A percentile compares a stretch with the other conserved stretches of the same genome.
phyloP scores from a whole-genome alignment of 1,140 invertebrate species.

The Lineus longissimus region DNA sequence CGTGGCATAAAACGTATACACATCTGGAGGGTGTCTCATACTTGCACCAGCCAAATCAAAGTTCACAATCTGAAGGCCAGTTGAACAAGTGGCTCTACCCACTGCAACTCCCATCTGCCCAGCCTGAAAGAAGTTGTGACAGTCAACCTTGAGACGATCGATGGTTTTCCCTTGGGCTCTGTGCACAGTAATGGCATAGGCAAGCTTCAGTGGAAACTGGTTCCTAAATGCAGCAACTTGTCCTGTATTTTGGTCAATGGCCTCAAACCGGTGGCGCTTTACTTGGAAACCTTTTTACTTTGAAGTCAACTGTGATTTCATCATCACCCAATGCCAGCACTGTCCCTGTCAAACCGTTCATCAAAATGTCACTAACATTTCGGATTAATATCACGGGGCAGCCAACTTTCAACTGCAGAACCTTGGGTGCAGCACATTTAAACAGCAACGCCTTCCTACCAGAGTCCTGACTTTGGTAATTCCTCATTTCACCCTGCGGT shows the following conservation, averaged over 20 bases:
- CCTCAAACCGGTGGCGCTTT: background rate
- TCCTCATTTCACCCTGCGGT: background rate
- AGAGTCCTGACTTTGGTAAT: conserved; percentile 1
- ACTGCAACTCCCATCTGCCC: conserved; percentile 23
- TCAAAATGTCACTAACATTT: background rate
- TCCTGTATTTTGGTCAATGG: background rate
- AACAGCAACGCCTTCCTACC: background rate
- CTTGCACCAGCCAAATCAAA: too few species aligned
- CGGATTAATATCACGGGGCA: background rate
- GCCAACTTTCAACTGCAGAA: conserved; percentile 2
- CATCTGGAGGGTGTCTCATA: too few species aligned
- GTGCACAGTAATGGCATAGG: conserved; percentile 22
- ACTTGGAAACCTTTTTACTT: background rate
- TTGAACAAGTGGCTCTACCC: conserved; percentile 2
- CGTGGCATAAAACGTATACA: too few species aligned
- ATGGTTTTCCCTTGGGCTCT: conserved; percentile 19
- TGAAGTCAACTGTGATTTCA: background rate
- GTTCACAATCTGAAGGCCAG: too few species aligned
- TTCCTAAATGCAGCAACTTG: conserved; percentile 2
- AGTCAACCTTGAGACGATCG: conserved; percentile 13
- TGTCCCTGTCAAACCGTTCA: conserved; percentile 1
- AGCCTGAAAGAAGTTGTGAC: conserved; percentile 15
- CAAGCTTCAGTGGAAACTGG: conserved; percentile 18
- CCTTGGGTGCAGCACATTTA: background rate
- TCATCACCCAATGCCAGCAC: background rate